Evolutionary conservation across 2,113 vertebrate genomes (phyloP), one percentile per base, ranked within the genome.

Genomic region (Cairina moschata): DNA sequence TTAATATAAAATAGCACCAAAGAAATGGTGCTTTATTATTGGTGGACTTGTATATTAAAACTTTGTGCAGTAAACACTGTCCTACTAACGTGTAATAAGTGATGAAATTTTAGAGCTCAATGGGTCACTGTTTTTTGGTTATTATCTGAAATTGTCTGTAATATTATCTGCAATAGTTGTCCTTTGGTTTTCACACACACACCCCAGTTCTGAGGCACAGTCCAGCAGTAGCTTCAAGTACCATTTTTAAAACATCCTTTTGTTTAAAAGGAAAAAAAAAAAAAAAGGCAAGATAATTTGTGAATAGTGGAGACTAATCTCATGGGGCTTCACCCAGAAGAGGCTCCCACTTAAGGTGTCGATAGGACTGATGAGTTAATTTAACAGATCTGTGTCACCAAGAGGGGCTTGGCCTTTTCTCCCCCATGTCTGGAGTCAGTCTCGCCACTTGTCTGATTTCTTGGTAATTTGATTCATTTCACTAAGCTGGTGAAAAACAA

Each of bases 401-500:
- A 50, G 46, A 86, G n/a, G 34, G 55, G 11, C 25, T 86, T 86
- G 78, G 26, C 42, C 40, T 4, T 50, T 91, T 81, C 78, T 91
- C 28, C 58, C 36, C 29, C 59, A 90, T 72, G 73, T 79, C 71
- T 86, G 12, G 79, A 88, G 25, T 88, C 83, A 74, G 75, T 68
- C 40, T 78, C 71, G 77, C 46, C 87, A 59, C 68, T 91, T 29
- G 73, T 77, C 90, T 89, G 77, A 85, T 90, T 95, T 87, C 67
- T 54, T 76, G 54, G 31, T 46, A 78, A 66, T 71, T 95, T 63
- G 92, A 86, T 96, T 91, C 83, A 31, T 94, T 94, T 95, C 40
- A 34, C 88, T 78, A 55, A 90, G 59, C 79, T 88, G 76, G 72
- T 94, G 86, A 90, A 91, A 95, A 96, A 94, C 85, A 94, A 77